Conservation (phyloP, 2,797 vertebrate species). For the Pampus argenteus region DNA sequence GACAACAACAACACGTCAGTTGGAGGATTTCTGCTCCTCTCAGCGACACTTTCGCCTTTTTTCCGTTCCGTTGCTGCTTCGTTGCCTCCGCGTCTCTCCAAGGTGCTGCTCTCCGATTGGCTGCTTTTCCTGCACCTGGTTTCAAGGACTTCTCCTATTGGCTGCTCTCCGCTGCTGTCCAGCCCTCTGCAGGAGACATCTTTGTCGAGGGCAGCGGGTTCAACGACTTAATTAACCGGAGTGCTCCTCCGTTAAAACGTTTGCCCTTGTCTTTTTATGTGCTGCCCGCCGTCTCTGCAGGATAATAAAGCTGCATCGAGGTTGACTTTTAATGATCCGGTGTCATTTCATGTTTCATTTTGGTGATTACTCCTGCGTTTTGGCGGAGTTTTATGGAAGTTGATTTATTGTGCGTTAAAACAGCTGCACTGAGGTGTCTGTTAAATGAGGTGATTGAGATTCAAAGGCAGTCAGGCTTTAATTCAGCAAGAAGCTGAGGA, state of each 20-base stretch:
- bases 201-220: slow-evolving; percentile 79
- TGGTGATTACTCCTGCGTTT: slow-evolving; percentile 77
- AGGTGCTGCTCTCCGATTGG: slow-evolving; percentile 63
- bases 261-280: slow-evolving; percentile 71
- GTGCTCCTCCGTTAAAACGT: slow-evolving; percentile 67
- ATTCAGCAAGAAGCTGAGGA: slow-evolving; percentile 47
- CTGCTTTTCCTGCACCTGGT: not conserved
- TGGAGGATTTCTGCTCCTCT: slow-evolving; percentile 60
- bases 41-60: too few relatives aligned
- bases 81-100: slow-evolving; percentile 46
- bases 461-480: slow-evolving; percentile 33
- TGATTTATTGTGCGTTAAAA: slow-evolving; percentile 73
- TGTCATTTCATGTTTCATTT: slow-evolving; percentile 73
- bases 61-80: too few relatives aligned
- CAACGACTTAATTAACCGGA: slow-evolving; percentile 80
- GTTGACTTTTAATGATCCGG: slow-evolving; percentile 63
- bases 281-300: slow-evolving; percentile 61
- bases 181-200: slow-evolving; percentile 63
- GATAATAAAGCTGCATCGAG: slow-evolving; percentile 65
- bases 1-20: slow-evolving; percentile 41
- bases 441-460: slow-evolving; percentile 42
- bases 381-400: slow-evolving; percentile 63
- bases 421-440: slow-evolving; percentile 53
- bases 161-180: not conserved
- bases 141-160: slow-evolving; percentile 64